Evolutionary conservation across 2,113 vertebrate genomes (phyloP), one percentile per base, ranked within the genome.

Genomic region (Oostethus manadensis): DNA sequence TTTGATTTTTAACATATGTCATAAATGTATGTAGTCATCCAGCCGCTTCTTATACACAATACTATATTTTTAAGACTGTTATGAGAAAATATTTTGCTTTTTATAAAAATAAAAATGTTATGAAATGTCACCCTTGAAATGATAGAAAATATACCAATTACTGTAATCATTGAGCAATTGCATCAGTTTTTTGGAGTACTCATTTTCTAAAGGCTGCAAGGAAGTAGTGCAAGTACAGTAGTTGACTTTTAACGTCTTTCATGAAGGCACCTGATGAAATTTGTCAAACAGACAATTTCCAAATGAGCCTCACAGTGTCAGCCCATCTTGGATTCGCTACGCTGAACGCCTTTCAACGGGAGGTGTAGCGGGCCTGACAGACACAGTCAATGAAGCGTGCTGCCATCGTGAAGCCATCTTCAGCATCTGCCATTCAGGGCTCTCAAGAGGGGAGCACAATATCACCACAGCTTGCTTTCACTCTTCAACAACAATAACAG

Each of bases 391-490:
- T 81, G 75, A 79, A 74, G 77, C 66, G 56, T 43, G 8, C 65
- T 64, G 48, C 59, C 63, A 67, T 79, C 77, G 83, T 84, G 77
- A 78, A 83, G 78, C 73, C 75, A 69, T 77, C 65, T 66, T 78
- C 71, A 82, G 73, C 78, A 80, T 83, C 82, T 84, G 74, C 74
- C 79, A 83, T 84, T 86, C 85, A 85, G 79, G 70, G 81, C 77
- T 80, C 14, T 85, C 76, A 82, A 80, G 81, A 83, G 79, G 76
- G 64, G 76, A 83, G 75, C 75, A 81, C 81, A 83, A 82, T 83
- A 83, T 82, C 80, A 8, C 84, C 76, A 78, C 64, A 74, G 75
- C 79, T 78, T 63, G 70, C 73, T 81, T 81, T 79, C 80, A 74
- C 78, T 74, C 78, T 66, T 70, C 46, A 85, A 78, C 70, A 74